Evolutionary conservation across 2,797 vertebrate species (phyloP).

Genomic region (Galagoides demidoff): DNA sequence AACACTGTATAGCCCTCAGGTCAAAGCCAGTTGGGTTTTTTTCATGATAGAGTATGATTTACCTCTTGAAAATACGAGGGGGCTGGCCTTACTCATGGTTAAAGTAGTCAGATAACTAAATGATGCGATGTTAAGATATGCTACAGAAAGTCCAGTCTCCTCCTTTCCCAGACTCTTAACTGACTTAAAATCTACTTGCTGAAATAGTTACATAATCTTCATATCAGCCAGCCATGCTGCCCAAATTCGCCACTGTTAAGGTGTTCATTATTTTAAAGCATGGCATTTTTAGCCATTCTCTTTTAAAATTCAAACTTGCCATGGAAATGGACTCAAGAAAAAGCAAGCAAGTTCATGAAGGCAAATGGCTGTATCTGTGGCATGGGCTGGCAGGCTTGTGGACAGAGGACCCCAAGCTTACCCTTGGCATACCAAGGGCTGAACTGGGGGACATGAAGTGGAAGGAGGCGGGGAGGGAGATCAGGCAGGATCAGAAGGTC

Average conservation of each 20-base stretch:
- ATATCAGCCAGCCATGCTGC: not conserved
- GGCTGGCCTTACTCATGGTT: not conserved
- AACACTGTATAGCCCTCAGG: not conserved
- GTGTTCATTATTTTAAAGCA: not conserved
- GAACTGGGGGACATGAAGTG: not conserved
- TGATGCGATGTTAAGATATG: not conserved
- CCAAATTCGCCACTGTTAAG: not conserved
- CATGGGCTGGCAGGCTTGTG: not conserved
- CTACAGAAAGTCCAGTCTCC: not conserved
- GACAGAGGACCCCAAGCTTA: not conserved
- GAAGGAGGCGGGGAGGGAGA: not conserved
- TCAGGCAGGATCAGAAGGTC: not conserved
- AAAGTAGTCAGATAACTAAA: not conserved
- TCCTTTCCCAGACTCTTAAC: not conserved
- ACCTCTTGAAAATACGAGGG: not conserved
- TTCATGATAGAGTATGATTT: not conserved
- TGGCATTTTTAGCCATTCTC: not conserved
- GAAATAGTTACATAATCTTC: not conserved
- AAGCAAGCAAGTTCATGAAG: not conserved
- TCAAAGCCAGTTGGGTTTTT: not conserved
- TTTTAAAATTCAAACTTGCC: slow-evolving; percentile 45
- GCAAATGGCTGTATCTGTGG: not conserved
- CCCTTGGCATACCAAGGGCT: not conserved
- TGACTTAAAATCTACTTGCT: not conserved
- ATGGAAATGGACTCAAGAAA: not conserved